Base-by-base conservation (phyloP, 2,797 vertebrate genomes). In the Xenopus petersii region DNA sequence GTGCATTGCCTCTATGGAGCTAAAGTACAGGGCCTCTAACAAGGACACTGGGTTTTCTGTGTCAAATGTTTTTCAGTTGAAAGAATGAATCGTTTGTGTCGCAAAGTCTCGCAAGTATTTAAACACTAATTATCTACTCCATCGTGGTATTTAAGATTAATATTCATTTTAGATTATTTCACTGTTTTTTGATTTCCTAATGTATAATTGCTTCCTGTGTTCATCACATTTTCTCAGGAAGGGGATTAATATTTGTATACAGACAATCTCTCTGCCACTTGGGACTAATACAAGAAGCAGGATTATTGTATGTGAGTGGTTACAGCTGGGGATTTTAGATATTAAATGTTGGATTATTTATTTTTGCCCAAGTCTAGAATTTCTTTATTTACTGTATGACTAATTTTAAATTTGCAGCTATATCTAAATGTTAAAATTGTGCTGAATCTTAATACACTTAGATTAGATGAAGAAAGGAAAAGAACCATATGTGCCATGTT, bases 231-330 rank as follows among this genome's bases (percentile, higher is more conserved):
- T 51, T 51, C 49, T 51, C 56, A 72, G 75, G 64, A 54, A 77
- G 66, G 48, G 64, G 75, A 77, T 77, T 77, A 67, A 21, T 77
- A 46, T 67, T 77, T 77, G 67, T 51, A 75, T 64, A 75, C 61
- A 30, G 67, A 70, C 69, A 36, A 70, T 70, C 60, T 72, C 64
- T 67, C 58, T 73, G 64, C 58, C 26, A 51, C 49, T 73, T 63
- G 51, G 70, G 65, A 77, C 58, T 73, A 78, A 73, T 78, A 67
- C 75, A 73, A 70, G 66, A 51, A 65, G 48, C 64, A 54, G 71
- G 66, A 73, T 78, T 73, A 78, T 15, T 70, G 49, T 6, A 55
- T 67, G 47, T 68, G 12, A 73, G 70, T 63, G 70, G 36, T 67
- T 33, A 51, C 75, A 77, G 75, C 59, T 73, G 75, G 59, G 36